Base-by-base conservation (phyloP, 1,140 invertebrate species). In the Pogonognathellus flavescens region DNA sequence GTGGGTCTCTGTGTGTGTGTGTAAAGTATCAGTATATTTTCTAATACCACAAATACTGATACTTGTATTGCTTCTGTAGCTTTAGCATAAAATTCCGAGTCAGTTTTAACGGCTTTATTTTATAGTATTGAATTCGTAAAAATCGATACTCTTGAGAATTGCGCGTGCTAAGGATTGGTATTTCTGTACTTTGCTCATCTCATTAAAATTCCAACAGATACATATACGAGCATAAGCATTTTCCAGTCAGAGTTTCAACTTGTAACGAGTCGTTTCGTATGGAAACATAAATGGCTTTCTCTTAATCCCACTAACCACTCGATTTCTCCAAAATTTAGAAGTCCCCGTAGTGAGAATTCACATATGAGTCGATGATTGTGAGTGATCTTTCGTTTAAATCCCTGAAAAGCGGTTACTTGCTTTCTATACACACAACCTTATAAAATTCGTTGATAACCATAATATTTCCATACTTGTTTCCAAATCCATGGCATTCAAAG, bases 81-180 rank as follows among this genome's bases (percentile, higher is more conserved):
- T 76, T 76, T 49, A 41, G 70, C 41, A 76, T 76, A 76, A 76
- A 76, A 76, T 76, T 76, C 70, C 25, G 22, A 76, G 70, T 49
- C 70, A 76, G 70, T 76, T 76, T 76, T 76, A 76, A 76, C 70
- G 70, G 70, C 70, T 76, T 41, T 76, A 76, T 76, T 76, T 76
- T 76, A 76, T 76, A 41, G 70, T 41, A 50, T 76, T 41, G 25
- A 31, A 76, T 76, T 76, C 70, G 31, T 41, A 76, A 76, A 76
- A 76, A 76, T 76, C 70, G 70, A 76, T 76, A 18, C 70, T 41
- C 70, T 49, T 66, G 62, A 66, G 62, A 66, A 25, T 66, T 66
- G 62, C 22, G 62, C 62, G 25, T 66, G 62, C 62, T 76, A 31
- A 76, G 70, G 25, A 76, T 76, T 76, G 70, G 70, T 31, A 41